phyloP scores from a whole-genome alignment of 2,797 vertebrate genomes.

The Sebastes oblongus region DNA sequence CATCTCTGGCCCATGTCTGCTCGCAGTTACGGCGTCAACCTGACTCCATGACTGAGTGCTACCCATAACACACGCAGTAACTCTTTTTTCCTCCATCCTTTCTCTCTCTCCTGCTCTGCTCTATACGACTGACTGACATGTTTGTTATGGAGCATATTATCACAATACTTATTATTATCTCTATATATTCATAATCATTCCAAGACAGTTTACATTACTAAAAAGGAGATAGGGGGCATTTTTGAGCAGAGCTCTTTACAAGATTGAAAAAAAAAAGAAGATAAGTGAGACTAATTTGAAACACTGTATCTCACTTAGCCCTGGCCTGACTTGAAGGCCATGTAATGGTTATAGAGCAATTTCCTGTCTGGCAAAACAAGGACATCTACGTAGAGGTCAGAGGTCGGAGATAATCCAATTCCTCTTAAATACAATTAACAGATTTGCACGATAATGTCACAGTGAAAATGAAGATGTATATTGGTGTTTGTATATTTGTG shows the following conservation, averaged over 20 bases:
- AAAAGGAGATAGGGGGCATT: background rate
- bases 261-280: background rate
- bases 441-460: constrained; percentile 61
- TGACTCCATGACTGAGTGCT: constrained; percentile 41
- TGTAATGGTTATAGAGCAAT: constrained; percentile 56
- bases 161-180: constrained; percentile 6
- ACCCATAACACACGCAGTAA: constrained; percentile 16
- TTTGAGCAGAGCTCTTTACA: background rate
- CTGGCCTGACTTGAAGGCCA: constrained; percentile 31
- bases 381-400: constrained; percentile 42
- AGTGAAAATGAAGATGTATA: constrained; percentile 31
- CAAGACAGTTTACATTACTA: constrained; percentile 2
- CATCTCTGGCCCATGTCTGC: constrained; percentile 44
- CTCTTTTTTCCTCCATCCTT: background rate
- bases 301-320: constrained; percentile 53
- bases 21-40: constrained; percentile 24
- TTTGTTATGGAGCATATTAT: constrained; percentile 4
- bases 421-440: constrained; percentile 57
- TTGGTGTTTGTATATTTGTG: background rate
- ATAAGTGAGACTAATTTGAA: constrained; percentile 59
- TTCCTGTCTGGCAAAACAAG: constrained; percentile 50
- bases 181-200: background rate
- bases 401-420: constrained; percentile 66
- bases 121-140: background rate
- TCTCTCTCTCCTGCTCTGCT: background rate